Evolutionary conservation across 2,797 vertebrate species (phyloP).

Genomic region (Triplophysa yarkandensis): DNA sequence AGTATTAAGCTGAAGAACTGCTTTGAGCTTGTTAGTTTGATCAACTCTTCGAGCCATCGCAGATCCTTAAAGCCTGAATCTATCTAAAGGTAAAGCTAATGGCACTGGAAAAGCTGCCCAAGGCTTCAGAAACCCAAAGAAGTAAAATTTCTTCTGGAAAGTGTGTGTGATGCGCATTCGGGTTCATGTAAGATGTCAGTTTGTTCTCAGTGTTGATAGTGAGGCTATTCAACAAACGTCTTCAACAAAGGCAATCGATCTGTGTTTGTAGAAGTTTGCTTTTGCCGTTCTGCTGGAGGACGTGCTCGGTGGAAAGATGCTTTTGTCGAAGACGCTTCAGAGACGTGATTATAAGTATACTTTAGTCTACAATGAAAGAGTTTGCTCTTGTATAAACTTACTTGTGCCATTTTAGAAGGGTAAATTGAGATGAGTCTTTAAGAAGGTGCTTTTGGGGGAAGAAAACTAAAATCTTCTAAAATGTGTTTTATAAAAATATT

Average conservation of each 20-base stretch:
- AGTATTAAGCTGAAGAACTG: slow-evolving; percentile 1
- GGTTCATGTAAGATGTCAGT: slow-evolving; percentile 31
- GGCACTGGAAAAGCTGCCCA: neutral
- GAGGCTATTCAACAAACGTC: slow-evolving; percentile 26
- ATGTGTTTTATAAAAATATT: slow-evolving; percentile 6
- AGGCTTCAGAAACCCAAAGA: slow-evolving; percentile 16
- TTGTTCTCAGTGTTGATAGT: slow-evolving; percentile 27
- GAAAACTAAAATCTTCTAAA: slow-evolving; percentile 58
- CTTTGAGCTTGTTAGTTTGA: slow-evolving; percentile 23
- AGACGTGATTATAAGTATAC: slow-evolving; percentile 18
- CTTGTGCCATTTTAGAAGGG: slow-evolving; percentile 54
- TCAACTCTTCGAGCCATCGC: slow-evolving; percentile 25
- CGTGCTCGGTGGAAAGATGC: slow-evolving; percentile 7
- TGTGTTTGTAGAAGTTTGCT: slow-evolving; percentile 29
- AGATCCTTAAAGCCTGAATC: slow-evolving; percentile 13
- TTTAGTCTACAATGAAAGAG: slow-evolving; percentile 31
- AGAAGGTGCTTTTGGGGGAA: neutral
- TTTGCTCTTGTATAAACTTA: slow-evolving; percentile 60
- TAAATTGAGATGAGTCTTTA: neutral
- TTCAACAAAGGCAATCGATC: slow-evolving; percentile 42
- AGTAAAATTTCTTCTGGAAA: neutral
- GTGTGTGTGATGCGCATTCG: slow-evolving; percentile 20
- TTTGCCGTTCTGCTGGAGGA: slow-evolving; percentile 14
- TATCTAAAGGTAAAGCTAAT: slow-evolving; percentile 11
- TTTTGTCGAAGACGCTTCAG: slow-evolving; percentile 7